Conservation (phyloP, 2,797 vertebrate genomes). For the Dendrocincla fuliginosa region DNA sequence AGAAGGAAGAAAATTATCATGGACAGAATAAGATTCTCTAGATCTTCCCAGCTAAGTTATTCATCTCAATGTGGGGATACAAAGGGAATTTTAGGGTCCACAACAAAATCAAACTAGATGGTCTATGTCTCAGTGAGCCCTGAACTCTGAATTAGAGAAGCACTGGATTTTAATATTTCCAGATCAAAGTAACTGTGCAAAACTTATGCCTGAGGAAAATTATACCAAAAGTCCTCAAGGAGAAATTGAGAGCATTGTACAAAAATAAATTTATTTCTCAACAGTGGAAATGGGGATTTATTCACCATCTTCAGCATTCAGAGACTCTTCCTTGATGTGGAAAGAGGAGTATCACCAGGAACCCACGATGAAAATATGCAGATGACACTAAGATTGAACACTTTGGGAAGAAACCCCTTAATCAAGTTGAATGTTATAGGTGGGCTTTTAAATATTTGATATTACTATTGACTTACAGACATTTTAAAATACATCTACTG, state of each 20-base stretch:
- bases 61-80: not conserved
- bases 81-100: not conserved
- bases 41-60: not conserved
- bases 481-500: not conserved
- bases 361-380: not conserved
- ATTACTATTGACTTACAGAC: not conserved
- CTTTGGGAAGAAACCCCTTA: not conserved
- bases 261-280: conserved; percentile 63
- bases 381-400: not conserved
- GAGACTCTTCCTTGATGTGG: not conserved
- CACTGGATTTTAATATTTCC: not conserved
- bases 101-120: not conserved
- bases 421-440: not conserved
- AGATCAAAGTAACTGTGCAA: not conserved
- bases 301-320: not conserved
- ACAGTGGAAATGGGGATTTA: not conserved
- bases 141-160: not conserved
- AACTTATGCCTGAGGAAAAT: not conserved
- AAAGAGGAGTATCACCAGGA: not conserved
- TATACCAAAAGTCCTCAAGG: not conserved
- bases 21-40: not conserved
- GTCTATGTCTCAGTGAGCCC: not conserved
- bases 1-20: not conserved
- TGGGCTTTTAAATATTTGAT: not conserved
- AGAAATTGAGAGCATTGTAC: not conserved